Conservation (phyloP, 2,113 vertebrate species). For the Campylomormyrus numenius region DNA sequence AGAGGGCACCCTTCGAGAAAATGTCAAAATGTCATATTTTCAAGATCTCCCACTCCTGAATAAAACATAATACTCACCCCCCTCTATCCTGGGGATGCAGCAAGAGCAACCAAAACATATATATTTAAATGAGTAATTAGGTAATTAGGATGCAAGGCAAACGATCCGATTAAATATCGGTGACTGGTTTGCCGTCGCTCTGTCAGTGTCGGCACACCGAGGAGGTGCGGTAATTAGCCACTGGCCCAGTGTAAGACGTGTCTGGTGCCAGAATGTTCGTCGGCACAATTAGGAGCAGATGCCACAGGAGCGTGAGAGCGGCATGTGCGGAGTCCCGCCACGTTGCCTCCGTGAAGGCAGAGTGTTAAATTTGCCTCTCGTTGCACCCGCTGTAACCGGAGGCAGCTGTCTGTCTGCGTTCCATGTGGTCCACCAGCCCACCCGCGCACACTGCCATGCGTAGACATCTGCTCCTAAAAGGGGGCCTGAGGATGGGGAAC, state of each 20-base stretch:
- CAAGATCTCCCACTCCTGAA: conserved; percentile 41
- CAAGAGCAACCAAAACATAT: conserved; percentile 12
- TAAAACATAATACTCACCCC: conserved; percentile 39
- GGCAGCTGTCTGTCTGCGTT: conserved; percentile 12
- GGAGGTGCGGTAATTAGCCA: conserved; percentile 40
- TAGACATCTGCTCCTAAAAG: not conserved
- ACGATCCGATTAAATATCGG: conserved; percentile 26
- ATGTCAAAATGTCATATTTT: conserved; percentile 38
- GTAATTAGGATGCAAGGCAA: conserved; percentile 29
- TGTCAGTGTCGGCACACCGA: conserved; percentile 14
- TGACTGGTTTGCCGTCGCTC: conserved; percentile 3
- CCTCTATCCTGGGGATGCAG: conserved; percentile 28
- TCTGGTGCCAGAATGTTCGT: conserved; percentile 41
- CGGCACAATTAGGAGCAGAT: conserved; percentile 54
- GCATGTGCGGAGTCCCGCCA: conserved; percentile 12
- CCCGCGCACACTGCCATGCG: not conserved
- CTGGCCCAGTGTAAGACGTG: conserved; percentile 32
- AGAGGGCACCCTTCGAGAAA: conserved; percentile 24
- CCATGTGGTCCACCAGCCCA: not conserved
- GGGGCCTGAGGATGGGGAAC: not conserved
- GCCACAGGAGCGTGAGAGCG: conserved; percentile 38
- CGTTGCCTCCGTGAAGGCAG: conserved; percentile 18
- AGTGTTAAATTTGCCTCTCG: conserved; percentile 32
- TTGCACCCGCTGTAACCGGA: conserved; percentile 8
- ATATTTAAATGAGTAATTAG: conserved; percentile 25